Evolutionary conservation across 2,888 invertebrate genomes (phyloP), one percentile per base, ranked within the genome.

Genomic region (Kuschelorhynchus macadamiae): DNA sequence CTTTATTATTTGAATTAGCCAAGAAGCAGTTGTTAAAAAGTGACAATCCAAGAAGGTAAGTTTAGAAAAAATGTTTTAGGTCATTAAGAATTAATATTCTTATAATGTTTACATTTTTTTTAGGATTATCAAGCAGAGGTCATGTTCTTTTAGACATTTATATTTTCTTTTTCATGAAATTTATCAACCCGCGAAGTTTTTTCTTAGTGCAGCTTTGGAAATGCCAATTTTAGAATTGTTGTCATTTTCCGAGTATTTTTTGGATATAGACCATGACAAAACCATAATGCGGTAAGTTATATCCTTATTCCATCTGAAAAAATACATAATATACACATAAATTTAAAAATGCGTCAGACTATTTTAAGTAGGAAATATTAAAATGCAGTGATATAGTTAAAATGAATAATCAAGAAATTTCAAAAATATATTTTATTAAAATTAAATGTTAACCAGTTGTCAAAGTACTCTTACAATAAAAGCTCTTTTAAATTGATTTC

Each of bases 251-350:
- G 96, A 97, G 80, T 91, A 91, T 84, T 95, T 93, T 83, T 87
- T 97, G 55, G 97, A 98, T 81, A 90, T 96, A 32, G 97, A 98
- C 83, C 94, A 96, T 0, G 91, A 92, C 71, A 96, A 96, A 81
- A 90, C 91, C 59, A 86, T 90, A 73, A 89, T 92, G 78, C 88
- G 93, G 87, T 90, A 70, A 67, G 33, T 46, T 53, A 9, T 16
- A 36, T 36, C 18, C 17, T 8, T 42, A n/a, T n/a, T n/a, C n/a
- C n/a, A n/a, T n/a, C n/a, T n/a, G n/a, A n/a, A n/a, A n/a, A n/a
- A n/a, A n/a, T n/a, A n/a, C n/a, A n/a, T n/a, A n/a, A n/a, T n/a
- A n/a, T n/a, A n/a, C n/a, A n/a, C n/a, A n/a, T n/a, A n/a, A n/a
- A n/a, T n/a, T n/a, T n/a, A n/a, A n/a, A n/a, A n/a, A n/a, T n/a